A percentile compares a stretch with the other conserved stretches of the same genome.
These are phyloP conservation scores for Stomatorhinus walkeri DNA, from an alignment of 2,797 vertebrate species.

Conservation along the genomic window DNA sequence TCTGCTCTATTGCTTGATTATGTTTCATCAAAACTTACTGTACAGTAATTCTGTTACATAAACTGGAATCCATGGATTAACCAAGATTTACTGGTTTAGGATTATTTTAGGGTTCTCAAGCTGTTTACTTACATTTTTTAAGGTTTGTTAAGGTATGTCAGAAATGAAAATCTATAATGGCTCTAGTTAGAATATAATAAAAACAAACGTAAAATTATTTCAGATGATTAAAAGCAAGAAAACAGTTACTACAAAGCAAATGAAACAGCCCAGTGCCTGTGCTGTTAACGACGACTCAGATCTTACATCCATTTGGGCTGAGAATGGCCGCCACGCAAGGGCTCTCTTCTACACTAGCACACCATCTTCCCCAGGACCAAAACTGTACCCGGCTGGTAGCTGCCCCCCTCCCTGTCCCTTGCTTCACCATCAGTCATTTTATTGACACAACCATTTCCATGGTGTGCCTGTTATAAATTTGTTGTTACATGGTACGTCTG, in stretches of 20 bases:
- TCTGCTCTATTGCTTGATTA: not conserved
- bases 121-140: not conserved
- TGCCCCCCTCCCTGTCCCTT: constrained; percentile 47
- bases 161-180: not conserved
- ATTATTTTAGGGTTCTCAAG: not conserved
- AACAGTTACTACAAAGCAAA: not conserved
- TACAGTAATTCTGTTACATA: not conserved
- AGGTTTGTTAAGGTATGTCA: not conserved
- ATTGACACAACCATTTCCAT: constrained; percentile 78
- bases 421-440: constrained; percentile 62
- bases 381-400: constrained; percentile 29
- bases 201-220: not conserved
- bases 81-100: not conserved
- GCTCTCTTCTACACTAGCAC: not conserved
- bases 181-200: not conserved
- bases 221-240: not conserved
- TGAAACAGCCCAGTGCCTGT: not conserved
- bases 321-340: not conserved
- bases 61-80: not conserved
- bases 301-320: not conserved
- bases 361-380: not conserved
- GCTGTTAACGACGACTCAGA: not conserved
- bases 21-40: not conserved
- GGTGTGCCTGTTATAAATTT: constrained; percentile 77
- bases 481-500: constrained; percentile 77